These are phyloP conservation scores for Passer domesticus DNA, from an alignment of 2,113 vertebrate species.

Conservation along the genomic window DNA sequence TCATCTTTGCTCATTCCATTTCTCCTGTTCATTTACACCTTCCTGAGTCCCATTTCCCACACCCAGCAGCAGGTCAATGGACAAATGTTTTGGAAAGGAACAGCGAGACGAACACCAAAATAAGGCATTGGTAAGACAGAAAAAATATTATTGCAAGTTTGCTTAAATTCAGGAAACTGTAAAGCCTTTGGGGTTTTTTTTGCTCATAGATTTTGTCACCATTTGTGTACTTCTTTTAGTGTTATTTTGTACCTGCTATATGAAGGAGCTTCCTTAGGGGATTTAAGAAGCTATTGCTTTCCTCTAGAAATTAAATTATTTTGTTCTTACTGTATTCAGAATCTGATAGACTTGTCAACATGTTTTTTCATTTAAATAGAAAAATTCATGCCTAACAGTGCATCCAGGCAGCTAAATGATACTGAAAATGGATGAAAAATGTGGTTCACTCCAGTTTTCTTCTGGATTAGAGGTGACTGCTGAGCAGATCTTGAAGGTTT, in stretches of 20 bases:
- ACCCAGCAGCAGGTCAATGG: neutral
- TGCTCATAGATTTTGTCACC: neutral
- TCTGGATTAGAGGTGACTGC: neutral
- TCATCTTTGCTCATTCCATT: neutral
- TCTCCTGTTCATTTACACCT: neutral
- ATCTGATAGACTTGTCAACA: neutral
- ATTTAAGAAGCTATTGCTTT: neutral
- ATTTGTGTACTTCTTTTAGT: neutral
- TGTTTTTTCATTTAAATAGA: neutral
- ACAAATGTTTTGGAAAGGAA: neutral
- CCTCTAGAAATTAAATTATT: neutral
- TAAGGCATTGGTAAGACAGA: neutral
- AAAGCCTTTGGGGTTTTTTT: neutral
- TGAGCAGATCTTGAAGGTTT: neutral
- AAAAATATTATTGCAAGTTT: neutral
- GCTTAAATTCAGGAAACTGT: neutral
- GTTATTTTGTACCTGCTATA: neutral
- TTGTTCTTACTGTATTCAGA: neutral
- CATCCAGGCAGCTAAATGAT: neutral
- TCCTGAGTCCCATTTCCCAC: neutral
- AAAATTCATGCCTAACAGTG: neutral
- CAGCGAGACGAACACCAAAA: neutral
- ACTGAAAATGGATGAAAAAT: slow-evolving; percentile 2
- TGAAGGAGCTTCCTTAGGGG: neutral
- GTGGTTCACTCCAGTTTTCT: neutral